A percentile compares a stretch with the other conserved stretches of the same genome.
phyloP scores from a whole-genome alignment of 1,140 invertebrate species.

The Panagrolaimus sp. region DNA sequence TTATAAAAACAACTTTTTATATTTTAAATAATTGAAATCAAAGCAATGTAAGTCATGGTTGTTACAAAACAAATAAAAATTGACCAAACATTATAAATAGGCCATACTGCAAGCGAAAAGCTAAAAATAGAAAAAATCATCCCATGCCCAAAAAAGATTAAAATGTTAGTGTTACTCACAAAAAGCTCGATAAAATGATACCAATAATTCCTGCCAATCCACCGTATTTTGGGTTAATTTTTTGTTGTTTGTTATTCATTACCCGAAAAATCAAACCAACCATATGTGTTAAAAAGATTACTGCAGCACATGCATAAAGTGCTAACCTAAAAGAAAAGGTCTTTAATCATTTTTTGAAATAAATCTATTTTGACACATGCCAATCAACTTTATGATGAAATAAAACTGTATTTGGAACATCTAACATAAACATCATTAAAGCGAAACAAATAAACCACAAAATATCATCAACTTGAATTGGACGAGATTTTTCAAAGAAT shows the following conservation, averaged over 20 bases:
- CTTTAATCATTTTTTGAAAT: background rate
- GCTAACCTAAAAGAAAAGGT: background rate
- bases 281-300: background rate
- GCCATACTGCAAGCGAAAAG: slow-evolving; percentile 14
- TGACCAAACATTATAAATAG: slow-evolving; percentile 14
- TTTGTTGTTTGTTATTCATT: slow-evolving; percentile 1
- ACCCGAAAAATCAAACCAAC: slow-evolving; percentile 1
- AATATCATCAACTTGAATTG: slow-evolving; percentile 13
- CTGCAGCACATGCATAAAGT: background rate
- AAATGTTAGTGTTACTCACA: slow-evolving; percentile 9
- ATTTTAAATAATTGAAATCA: slow-evolving; percentile 12
- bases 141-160: background rate
- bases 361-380: background rate
- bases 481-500: slow-evolving; percentile 10
- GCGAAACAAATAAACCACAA: slow-evolving; percentile 12
- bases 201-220: background rate
- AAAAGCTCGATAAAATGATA: slow-evolving; percentile 4
- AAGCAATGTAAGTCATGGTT: slow-evolving; percentile 16
- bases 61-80: slow-evolving; percentile 9
- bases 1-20: background rate
- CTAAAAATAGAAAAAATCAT: background rate
- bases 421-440: background rate
- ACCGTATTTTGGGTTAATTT: background rate
- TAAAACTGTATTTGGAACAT: slow-evolving; percentile 14
- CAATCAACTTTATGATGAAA: slow-evolving; percentile 15